A percentile compares a stretch with the other conserved stretches of the same genome.
Conservation (phyloP, 2,888 invertebrate species). For the Melitaea athalia region DNA sequence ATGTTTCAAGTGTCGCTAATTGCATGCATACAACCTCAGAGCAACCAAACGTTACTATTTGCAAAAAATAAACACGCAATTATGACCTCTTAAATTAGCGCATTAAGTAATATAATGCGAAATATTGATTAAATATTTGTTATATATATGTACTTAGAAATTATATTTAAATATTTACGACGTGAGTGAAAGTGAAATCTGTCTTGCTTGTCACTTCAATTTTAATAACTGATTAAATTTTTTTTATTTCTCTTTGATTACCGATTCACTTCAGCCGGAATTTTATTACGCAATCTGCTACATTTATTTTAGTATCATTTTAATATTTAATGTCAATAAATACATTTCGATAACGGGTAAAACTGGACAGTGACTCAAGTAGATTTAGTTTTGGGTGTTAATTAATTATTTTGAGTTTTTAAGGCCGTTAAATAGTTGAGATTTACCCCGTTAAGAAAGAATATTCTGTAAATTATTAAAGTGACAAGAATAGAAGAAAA, state of each 20-base stretch:
- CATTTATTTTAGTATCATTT: too few relatives aligned
- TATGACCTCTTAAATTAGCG: conserved; percentile 1
- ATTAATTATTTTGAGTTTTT: too few relatives aligned
- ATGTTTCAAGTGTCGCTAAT: conserved; percentile 54
- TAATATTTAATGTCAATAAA: too few relatives aligned
- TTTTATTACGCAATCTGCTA: not conserved
- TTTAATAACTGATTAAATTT: conserved; percentile 13
- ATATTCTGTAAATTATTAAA: too few relatives aligned
- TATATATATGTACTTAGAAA: conserved; percentile 13
- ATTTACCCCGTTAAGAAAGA: too few relatives aligned
- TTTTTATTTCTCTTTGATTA: not conserved
- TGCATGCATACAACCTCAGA: conserved; percentile 40
- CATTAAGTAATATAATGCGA: conserved; percentile 11
- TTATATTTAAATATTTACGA: conserved; percentile 47
- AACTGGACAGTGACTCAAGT: too few relatives aligned
- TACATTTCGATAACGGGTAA: too few relatives aligned
- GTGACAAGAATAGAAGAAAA: too few relatives aligned
- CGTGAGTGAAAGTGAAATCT: conserved; percentile 60
- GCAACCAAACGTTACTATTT: not conserved
- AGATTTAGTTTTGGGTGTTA: too few relatives aligned
- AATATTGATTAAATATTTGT: conserved; percentile 7
- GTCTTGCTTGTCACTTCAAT: conserved; percentile 31
- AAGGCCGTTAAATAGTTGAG: too few relatives aligned
- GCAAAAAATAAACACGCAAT: conserved; percentile 11
- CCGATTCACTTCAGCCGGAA: not conserved